A percentile compares a stretch with the other conserved stretches of the same genome.
Evolutionary conservation across 2,113 vertebrate genomes (phyloP).

Genomic region (Pedetes capensis): DNA sequence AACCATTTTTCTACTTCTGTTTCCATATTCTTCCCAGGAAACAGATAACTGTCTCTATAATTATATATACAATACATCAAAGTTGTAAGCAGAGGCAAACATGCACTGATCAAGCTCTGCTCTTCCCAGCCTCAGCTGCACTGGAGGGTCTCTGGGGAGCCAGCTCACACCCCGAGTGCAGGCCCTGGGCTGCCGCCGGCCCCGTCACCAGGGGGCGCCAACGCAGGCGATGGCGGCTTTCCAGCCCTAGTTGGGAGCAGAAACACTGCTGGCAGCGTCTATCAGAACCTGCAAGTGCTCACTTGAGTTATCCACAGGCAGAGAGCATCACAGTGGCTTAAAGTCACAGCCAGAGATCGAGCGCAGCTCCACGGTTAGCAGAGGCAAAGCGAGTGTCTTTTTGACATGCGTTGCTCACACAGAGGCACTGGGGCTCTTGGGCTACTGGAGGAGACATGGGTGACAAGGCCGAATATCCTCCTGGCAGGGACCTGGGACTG

Average conservation of each 20-base stretch:
- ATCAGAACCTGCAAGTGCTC: not conserved
- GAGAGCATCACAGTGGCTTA: not conserved
- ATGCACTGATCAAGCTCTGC: rapidly evolving
- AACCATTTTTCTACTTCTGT: not conserved
- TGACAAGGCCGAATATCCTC: rapidly evolving
- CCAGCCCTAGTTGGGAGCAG: not conserved
- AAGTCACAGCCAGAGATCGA: not conserved
- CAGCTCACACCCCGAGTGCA: rapidly evolving
- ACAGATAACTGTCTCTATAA: not conserved
- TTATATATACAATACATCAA: not conserved
- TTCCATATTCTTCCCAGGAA: not conserved
- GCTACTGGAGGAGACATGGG: not conserved
- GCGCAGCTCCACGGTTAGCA: not conserved
- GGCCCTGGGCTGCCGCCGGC: not conserved
- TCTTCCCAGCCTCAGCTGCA: not conserved
- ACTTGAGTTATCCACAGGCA: not conserved
- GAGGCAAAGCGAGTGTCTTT: rapidly evolving
- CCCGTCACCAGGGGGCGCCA: rapidly evolving
- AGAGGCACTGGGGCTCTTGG: rapidly evolving
- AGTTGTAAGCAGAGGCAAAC: not conserved
- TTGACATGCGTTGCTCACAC: too few species aligned
- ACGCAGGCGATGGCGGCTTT: rapidly evolving
- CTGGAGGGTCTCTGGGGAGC: rapidly evolving
- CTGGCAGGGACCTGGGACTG: not conserved
- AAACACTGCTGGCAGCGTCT: not conserved